These are phyloP conservation scores for Amorpha juglandis DNA, from an alignment of 2,888 invertebrate genomes.

Conservation along the genomic window DNA sequence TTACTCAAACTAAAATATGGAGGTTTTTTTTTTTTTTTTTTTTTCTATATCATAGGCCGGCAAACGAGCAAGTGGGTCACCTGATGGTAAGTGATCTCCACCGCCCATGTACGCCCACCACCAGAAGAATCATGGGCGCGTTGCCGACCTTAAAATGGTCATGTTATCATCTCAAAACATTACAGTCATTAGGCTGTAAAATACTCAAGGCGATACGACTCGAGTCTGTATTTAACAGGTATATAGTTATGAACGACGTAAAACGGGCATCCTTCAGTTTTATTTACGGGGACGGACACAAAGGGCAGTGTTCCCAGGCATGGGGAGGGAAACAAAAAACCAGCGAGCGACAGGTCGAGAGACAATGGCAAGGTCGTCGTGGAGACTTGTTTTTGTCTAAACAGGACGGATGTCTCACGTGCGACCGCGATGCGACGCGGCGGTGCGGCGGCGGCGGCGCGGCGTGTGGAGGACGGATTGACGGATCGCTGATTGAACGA, in stretches of 20 bases:
- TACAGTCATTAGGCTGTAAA: not conserved
- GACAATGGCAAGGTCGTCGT: constrained; percentile 66
- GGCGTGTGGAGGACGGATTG: constrained; percentile 34
- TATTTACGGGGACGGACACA: constrained; percentile 36
- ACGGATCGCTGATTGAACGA: constrained; percentile 24
- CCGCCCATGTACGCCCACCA: too few relatives aligned
- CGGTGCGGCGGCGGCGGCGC: not conserved
- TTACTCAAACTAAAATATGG: constrained; percentile 20
- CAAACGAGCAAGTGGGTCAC: too few relatives aligned
- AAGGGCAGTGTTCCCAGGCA: constrained; percentile 42
- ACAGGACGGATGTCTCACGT: constrained; percentile 56
- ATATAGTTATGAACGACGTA: constrained; percentile 28
- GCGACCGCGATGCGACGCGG: constrained; percentile 29
- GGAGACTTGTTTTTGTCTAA: constrained; percentile 57
- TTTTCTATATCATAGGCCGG: too few relatives aligned
- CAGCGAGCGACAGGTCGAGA: constrained; percentile 44
- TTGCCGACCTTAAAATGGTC: too few relatives aligned
- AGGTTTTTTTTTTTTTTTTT: too few relatives aligned
- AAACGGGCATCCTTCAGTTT: constrained; percentile 30
- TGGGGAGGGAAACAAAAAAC: constrained; percentile 39
- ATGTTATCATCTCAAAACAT: constrained; percentile 15
- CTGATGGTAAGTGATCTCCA: too few relatives aligned
- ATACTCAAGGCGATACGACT: not conserved
- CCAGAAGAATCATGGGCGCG: too few relatives aligned
- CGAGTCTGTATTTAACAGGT: constrained; percentile 11